Conservation (phyloP, 2,888 invertebrate genomes). For the Idaea dimidiata region DNA sequence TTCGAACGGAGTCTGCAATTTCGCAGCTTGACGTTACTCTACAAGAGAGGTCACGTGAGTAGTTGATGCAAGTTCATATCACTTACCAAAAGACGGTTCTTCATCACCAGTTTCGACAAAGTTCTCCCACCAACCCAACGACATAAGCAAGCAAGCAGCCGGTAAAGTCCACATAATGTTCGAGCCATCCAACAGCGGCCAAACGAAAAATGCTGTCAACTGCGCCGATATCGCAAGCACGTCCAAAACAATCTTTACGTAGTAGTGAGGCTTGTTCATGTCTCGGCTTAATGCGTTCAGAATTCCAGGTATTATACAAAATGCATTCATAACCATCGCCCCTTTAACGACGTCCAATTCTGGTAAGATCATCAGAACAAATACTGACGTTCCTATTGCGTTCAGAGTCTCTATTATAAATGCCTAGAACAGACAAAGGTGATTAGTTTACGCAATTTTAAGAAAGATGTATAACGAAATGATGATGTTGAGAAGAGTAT, state of each 20-base stretch:
- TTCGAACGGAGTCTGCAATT: no score
- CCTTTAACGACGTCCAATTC: constrained; percentile 90
- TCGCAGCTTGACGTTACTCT: no score
- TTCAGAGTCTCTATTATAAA: constrained; percentile 89
- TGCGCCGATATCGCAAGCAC: constrained; percentile 83
- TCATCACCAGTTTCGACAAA: constrained; percentile 75
- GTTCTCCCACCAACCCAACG: constrained; percentile 93
- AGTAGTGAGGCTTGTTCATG: constrained; percentile 51
- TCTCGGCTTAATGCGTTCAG: constrained; percentile 81
- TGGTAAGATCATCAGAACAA: constrained; percentile 89
- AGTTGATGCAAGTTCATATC: neutral
- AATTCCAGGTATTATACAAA: constrained; percentile 90
- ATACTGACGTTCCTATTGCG: constrained; percentile 87
- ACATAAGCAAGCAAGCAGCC: constrained; percentile 83
- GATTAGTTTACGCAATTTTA: neutral
- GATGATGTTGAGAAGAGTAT: no score
- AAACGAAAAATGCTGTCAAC: constrained; percentile 84
- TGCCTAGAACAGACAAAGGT: constrained; percentile 57
- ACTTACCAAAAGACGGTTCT: constrained; percentile 51
- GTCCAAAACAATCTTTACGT: constrained; percentile 74
- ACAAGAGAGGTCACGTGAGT: no score
- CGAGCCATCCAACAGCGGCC: constrained; percentile 82
- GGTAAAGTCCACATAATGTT: constrained; percentile 82
- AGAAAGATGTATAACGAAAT: no score
- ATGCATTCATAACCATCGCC: constrained; percentile 91